Conservation (phyloP, 1,140 invertebrate species). For the Lepidotrigona ventralis region DNA sequence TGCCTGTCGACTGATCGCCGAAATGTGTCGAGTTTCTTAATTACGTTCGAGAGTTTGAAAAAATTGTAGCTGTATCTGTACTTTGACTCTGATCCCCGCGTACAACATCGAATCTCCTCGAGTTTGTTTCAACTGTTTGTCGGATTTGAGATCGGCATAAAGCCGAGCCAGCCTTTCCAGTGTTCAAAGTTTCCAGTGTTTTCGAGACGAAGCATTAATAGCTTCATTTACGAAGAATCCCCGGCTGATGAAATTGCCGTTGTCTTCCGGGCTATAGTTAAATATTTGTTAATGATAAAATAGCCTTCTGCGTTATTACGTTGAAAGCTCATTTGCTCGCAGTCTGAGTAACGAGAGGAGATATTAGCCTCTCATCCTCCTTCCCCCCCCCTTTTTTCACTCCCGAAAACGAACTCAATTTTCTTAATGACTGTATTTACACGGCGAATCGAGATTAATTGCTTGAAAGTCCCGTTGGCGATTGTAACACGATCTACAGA, state of each 20-base stretch:
- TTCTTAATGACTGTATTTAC: neutral
- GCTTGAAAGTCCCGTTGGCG: too few relatives aligned
- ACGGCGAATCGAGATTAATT: neutral
- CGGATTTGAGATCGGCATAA: too few relatives aligned
- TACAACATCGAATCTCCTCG: neutral
- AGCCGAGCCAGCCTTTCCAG: neutral
- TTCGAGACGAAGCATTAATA: neutral
- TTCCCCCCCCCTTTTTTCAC: neutral
- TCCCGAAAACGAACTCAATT: neutral
- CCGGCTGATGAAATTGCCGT: neutral
- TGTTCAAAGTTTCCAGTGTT: too few relatives aligned
- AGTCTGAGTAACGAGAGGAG: neutral
- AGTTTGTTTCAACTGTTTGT: constrained; percentile 10
- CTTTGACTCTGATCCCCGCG: neutral
- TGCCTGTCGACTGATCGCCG: neutral
- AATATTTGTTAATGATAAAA: constrained; percentile 11
- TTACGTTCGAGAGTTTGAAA: neutral
- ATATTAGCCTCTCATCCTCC: neutral
- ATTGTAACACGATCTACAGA: too few relatives aligned
- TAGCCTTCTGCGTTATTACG: neutral
- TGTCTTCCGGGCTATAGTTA: neutral
- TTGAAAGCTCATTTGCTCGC: neutral
- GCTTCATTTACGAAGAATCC: constrained; percentile 5
- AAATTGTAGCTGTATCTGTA: neutral
- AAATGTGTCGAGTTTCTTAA: neutral